A percentile compares a stretch with the other conserved stretches of the same genome.
Conservation (phyloP, 2,888 invertebrate genomes). For the Acleris literana region DNA sequence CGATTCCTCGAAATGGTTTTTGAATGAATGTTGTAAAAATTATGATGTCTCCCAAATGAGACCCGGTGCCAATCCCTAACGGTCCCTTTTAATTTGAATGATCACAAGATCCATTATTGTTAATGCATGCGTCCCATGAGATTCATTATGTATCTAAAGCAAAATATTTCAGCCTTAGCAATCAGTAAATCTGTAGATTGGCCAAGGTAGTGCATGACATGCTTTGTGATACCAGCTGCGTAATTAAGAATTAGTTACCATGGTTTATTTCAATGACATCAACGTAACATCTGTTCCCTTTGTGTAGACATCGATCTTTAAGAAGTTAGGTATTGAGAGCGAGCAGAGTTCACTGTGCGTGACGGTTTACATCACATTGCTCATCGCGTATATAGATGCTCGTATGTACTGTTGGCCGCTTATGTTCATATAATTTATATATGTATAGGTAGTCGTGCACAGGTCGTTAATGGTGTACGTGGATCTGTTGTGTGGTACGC, state of each 20-base stretch:
- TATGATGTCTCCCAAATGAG: too few relatives aligned
- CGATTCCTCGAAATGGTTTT: too few relatives aligned
- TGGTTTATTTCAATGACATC: slow-evolving; percentile 5
- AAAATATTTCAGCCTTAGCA: background rate
- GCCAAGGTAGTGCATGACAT: background rate
- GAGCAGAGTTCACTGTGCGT: slow-evolving; percentile 56
- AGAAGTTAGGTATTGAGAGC: slow-evolving; percentile 41
- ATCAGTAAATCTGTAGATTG: background rate
- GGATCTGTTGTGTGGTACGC: slow-evolving; percentile 75
- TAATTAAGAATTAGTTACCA: background rate
- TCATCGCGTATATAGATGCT: slow-evolving; percentile 43
- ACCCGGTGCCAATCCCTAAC: too few relatives aligned
- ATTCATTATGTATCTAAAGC: too few relatives aligned
- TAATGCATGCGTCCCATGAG: too few relatives aligned
- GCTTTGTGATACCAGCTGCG: background rate
- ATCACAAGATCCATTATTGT: too few relatives aligned
- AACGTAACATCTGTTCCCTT: slow-evolving; percentile 22
- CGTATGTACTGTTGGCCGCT: slow-evolving; percentile 46
- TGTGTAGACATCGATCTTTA: slow-evolving; percentile 41
- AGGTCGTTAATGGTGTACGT: slow-evolving; percentile 76
- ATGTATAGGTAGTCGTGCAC: slow-evolving; percentile 65
- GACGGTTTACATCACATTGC: slow-evolving; percentile 64
- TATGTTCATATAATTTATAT: slow-evolving; percentile 51
- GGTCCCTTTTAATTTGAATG: too few relatives aligned
- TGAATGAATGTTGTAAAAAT: too few relatives aligned